Conservation (phyloP, 2,797 vertebrate genomes). For the Tangara arthus region DNA sequence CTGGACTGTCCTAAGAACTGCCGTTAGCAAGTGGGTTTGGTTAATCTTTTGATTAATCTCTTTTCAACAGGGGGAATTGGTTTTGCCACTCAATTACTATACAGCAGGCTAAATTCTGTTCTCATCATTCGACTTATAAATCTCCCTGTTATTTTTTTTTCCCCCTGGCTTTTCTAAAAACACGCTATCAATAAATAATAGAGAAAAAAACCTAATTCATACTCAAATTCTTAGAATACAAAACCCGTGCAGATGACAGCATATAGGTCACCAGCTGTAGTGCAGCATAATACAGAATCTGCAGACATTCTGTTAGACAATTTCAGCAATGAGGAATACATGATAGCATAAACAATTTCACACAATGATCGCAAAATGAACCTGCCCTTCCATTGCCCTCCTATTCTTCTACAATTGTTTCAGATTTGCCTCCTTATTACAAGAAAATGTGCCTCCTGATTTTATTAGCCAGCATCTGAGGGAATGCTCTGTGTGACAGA, state of each 20-base stretch:
- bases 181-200: constrained; percentile 52
- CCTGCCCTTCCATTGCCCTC: constrained; percentile 42
- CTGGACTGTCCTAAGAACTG: not conserved
- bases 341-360: constrained; percentile 36
- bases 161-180: not conserved
- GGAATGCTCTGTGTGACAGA: not conserved
- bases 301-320: constrained; percentile 17
- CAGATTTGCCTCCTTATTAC: constrained; percentile 20
- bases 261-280: constrained; percentile 67
- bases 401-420: constrained; percentile 28
- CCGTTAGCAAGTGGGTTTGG: constrained; percentile 16
- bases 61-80: constrained; percentile 43
- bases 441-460: not conserved
- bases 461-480: not conserved
- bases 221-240: constrained; percentile 29
- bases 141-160: not conserved
- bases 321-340: constrained; percentile 43
- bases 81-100: constrained; percentile 48
- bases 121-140: constrained; percentile 40
- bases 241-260: constrained; percentile 23
- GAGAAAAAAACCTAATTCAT: constrained; percentile 33
- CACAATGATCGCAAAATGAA: constrained; percentile 54
- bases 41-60: constrained; percentile 66
- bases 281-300: constrained; percentile 8
- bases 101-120: constrained; percentile 35